Conservation (phyloP, 2,797 vertebrate species). For the Sebastes alutus region DNA sequence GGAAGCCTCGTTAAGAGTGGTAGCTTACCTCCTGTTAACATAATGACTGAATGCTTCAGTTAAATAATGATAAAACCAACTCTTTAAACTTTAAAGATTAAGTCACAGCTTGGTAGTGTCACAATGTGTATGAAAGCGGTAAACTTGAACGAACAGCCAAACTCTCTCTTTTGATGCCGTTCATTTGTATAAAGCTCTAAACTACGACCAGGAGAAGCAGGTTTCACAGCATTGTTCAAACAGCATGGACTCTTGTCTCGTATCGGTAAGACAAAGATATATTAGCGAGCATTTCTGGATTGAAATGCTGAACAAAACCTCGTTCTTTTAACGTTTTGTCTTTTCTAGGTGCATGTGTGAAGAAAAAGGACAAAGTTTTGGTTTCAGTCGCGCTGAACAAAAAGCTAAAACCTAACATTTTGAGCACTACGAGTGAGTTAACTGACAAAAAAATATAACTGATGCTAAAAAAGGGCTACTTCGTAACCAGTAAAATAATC, state of each 20-base stretch:
- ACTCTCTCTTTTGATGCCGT: conserved; percentile 65
- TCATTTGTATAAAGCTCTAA: conserved; percentile 34
- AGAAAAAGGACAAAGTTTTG: neutral
- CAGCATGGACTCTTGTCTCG: conserved; percentile 75
- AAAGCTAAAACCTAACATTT: neutral
- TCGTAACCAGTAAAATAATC: neutral
- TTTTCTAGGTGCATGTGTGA: conserved; percentile 12
- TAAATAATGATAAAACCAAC: neutral
- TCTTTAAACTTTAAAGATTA: neutral
- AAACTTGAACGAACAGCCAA: conserved; percentile 38
- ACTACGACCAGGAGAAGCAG: conserved; percentile 36
- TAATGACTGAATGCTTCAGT: neutral
- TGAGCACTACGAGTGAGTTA: neutral
- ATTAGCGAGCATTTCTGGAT: conserved; percentile 62
- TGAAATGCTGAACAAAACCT: conserved; percentile 76
- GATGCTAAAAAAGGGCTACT: neutral
- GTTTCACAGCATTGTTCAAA: conserved; percentile 73
- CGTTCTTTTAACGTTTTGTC: conserved; percentile 50
- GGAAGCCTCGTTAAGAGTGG: neutral
- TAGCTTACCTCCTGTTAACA: neutral
- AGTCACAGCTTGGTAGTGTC: neutral
- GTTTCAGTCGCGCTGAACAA: neutral
- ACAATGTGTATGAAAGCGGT: neutral
- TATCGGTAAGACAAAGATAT: conserved; percentile 55
- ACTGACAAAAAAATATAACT: neutral